Percentiles rank a stretch among this genome's conserved stretches.
Conservation (phyloP, 2,888 invertebrate genomes). For the Netelia inedita region DNA sequence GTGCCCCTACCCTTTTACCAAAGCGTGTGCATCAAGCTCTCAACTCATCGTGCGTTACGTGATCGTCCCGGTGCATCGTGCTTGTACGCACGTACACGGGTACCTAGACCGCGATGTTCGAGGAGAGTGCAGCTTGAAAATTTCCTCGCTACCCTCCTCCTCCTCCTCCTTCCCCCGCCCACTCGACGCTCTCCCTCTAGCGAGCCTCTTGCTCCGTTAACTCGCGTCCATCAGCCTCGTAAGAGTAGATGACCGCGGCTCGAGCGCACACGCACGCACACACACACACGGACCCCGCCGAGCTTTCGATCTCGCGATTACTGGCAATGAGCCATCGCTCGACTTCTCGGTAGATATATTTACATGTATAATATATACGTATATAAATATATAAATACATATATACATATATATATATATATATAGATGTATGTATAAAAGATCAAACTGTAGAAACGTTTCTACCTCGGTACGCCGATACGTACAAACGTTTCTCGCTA, state of each 20-base stretch:
- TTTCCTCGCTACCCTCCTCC: conserved; percentile 2
- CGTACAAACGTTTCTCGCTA: conserved; percentile 29
- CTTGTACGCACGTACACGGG: conserved; percentile 38
- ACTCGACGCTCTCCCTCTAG: not conserved
- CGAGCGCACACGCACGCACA: not conserved
- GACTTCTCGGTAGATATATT: conserved; percentile 32
- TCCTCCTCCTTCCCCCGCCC: not conserved
- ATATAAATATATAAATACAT: conserved; percentile 21
- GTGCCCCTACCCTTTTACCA: too few relatives aligned
- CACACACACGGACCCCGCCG: conserved; percentile 2
- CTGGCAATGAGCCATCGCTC: conserved; percentile 63
- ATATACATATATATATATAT: conserved; percentile 19
- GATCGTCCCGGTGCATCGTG: conserved; percentile 23
- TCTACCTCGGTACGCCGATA: not conserved
- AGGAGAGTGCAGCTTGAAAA: conserved; percentile 18
- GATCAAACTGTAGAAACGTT: not conserved
- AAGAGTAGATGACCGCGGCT: conserved; percentile 52
- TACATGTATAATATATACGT: conserved; percentile 4
- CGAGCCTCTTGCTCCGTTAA: conserved; percentile 11
- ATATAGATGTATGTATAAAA: not conserved
- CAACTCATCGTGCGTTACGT: conserved; percentile 41
- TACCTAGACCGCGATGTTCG: conserved; percentile 17
- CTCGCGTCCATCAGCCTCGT: conserved; percentile 45
- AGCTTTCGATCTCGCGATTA: conserved; percentile 66
- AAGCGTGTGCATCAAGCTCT: conserved; percentile 17